Evolutionary conservation across 2,888 invertebrate genomes (phyloP), one percentile per base, ranked within the genome.

Genomic region (Agrenia bidenticulata): DNA sequence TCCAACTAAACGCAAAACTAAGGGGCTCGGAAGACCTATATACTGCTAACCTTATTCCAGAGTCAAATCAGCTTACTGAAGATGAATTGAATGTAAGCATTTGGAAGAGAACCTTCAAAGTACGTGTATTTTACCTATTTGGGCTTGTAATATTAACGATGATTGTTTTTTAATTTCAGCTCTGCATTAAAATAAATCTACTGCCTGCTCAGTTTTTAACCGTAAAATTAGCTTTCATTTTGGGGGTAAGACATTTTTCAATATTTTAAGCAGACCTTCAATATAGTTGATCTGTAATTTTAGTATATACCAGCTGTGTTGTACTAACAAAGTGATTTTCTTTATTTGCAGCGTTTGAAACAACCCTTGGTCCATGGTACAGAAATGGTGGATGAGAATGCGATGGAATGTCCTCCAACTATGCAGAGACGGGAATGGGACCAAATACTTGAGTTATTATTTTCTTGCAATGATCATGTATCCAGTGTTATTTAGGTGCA

Each of bases 171-270:
- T 41, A 50, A 11, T 67, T 65, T n/a, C 59, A 74, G 72, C 61
- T 72, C 42, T 74, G 74, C 64, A n/a, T 61, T 11, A 69, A 67
- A 66, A 64, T 66, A 4, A 62, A 64, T 27, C 26, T 74, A 13
- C 62, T 63, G 15, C 74, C 74, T 27, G 61, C 91, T 65, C 91
- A 90, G 80, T 95, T 94, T 83, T 86, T 92, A 77, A 91, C 92
- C 2, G 84, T 94, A 80, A 95, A 95, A 82, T 89, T 93, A 15
- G 85, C 92, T 76, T 85, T 94, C 70, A 84, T 95, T 64, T 86
- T 89, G 79, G 88, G 61, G 26, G 67, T 68, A 64, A 64, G 67
- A n/a, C n/a, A n/a, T 63, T 45, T 45, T 15, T 5, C 19, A 5
- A 5, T 15, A 5, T 19, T 17, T 17, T 17, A 45, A 45, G 39